Percentiles rank a stretch among this genome's conserved stretches.
Evolutionary conservation across 2,888 invertebrate genomes (phyloP).

Genomic region (Erebia palarica): DNA sequence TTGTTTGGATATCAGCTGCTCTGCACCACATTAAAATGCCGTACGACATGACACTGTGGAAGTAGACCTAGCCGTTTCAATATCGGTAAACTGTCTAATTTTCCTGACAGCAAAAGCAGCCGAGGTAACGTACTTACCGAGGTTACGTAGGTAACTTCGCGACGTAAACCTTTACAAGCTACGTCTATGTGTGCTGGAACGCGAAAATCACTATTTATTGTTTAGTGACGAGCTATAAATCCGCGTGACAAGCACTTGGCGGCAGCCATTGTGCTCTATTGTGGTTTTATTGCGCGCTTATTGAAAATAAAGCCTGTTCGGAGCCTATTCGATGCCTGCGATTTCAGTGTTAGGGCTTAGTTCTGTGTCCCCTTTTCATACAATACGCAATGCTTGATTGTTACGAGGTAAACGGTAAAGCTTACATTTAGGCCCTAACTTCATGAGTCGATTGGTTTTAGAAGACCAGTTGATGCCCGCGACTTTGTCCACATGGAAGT

Average conservation of each 20-base stretch:
- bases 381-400: conserved; percentile 16
- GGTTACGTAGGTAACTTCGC: no score
- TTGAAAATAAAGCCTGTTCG: conserved; percentile 42
- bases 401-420: conserved; percentile 9
- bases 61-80: no score
- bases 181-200: conserved; percentile 54
- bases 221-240: conserved; percentile 79
- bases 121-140: no score
- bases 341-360: conserved; percentile 17
- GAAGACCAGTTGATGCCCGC: no score
- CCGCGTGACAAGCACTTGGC: conserved; percentile 57
- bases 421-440: neutral
- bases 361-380: conserved; percentile 21
- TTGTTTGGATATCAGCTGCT: no score
- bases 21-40: no score
- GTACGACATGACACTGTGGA: no score
- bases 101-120: no score
- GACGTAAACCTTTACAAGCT: conserved; percentile 19
- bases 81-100: no score
- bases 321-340: conserved; percentile 14
- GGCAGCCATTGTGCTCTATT: conserved; percentile 64
- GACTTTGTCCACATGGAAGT: no score
- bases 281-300: conserved; percentile 52
- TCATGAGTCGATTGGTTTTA: neutral
- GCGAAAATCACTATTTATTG: conserved; percentile 81